Conservation (phyloP, 1,140 invertebrate genomes). For the Heliothis virescens region DNA sequence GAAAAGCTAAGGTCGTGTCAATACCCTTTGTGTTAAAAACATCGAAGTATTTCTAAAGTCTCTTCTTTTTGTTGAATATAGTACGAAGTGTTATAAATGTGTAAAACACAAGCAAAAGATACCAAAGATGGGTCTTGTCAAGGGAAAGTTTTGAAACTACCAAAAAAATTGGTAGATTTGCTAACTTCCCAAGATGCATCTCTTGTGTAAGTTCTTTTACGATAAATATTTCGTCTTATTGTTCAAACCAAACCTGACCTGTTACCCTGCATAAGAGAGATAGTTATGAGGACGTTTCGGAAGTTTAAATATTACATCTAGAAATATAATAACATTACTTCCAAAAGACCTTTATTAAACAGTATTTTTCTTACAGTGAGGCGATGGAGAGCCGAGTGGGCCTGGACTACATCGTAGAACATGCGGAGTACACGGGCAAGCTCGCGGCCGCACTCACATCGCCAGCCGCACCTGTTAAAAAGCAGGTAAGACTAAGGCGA, state of each 20-base stretch:
- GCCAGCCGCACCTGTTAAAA: slow-evolving; percentile 94
- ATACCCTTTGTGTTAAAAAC: background rate
- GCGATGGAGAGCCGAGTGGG: slow-evolving; percentile 95
- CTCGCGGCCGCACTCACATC: slow-evolving; percentile 95
- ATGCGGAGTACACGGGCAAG: slow-evolving; percentile 96
- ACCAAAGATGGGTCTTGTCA: background rate
- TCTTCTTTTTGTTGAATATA: background rate
- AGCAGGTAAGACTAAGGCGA: slow-evolving; percentile 88
- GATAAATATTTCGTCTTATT: too few species aligned
- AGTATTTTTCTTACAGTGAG: slow-evolving; percentile 59
- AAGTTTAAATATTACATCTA: too few species aligned
- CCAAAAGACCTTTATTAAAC: background rate
- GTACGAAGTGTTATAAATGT: background rate
- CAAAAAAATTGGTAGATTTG: background rate
- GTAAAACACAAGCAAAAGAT: background rate
- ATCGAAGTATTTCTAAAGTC: background rate
- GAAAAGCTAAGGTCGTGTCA: background rate
- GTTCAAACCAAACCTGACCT: too few species aligned
- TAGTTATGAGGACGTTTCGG: too few species aligned
- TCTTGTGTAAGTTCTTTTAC: background rate
- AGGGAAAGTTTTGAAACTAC: background rate
- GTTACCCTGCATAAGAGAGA: too few species aligned
- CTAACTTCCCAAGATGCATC: background rate
- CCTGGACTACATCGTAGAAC: slow-evolving; percentile 97
- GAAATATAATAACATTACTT: too few species aligned